phyloP scores from a whole-genome alignment of 2,113 vertebrate species.

The Phocoena phocoena region DNA sequence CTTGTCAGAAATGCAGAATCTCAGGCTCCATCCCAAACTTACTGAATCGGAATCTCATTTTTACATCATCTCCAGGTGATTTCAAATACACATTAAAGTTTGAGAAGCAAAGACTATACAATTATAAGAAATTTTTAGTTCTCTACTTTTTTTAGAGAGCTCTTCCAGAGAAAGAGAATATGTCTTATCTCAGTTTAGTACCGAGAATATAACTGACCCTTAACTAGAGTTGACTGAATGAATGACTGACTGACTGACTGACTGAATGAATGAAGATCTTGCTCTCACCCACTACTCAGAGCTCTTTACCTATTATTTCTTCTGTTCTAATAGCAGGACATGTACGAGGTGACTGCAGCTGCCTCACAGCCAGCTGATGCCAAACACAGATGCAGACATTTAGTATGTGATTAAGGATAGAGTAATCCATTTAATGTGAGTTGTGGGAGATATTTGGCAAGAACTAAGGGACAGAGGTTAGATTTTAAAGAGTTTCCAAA shows the following conservation, averaged over 20 bases:
- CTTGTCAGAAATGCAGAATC: not conserved
- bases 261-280: not conserved
- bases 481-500: conserved; percentile 65
- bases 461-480: conserved; percentile 52
- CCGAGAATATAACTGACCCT: not conserved
- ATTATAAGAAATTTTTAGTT: not conserved
- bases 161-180: not conserved
- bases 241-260: not conserved
- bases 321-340: not conserved
- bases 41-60: not conserved
- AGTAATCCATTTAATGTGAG: conserved; percentile 63
- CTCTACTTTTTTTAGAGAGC: not conserved
- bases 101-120: not conserved
- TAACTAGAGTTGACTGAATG: not conserved
- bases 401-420: conserved; percentile 70
- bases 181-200: not conserved
- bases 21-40: not conserved
- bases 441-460: conserved; percentile 72
- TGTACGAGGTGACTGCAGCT: not conserved
- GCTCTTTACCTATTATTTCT: not conserved
- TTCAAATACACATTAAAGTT: not conserved
- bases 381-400: conserved; percentile 62
- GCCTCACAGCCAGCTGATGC: conserved; percentile 28
- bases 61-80: not conserved
- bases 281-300: not conserved